These are phyloP conservation scores for Phaethornis superciliosus DNA, from an alignment of 2,113 vertebrate species.

Conservation along the genomic window DNA sequence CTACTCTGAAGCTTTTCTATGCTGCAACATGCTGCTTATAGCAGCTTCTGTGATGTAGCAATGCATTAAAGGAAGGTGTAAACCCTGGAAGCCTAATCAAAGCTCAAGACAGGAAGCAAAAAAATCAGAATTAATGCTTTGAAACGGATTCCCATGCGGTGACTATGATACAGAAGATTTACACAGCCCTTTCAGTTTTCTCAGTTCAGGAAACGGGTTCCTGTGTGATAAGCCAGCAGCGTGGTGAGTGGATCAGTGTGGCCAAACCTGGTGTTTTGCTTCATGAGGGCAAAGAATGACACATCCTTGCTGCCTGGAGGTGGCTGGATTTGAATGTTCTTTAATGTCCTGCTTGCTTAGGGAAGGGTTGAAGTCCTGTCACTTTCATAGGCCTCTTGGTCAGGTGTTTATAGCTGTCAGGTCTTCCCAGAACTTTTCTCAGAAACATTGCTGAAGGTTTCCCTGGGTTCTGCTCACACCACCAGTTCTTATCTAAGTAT, in stretches of 20 bases:
- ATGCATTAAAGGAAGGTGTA: neutral
- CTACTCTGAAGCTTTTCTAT: neutral
- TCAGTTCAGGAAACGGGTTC: neutral
- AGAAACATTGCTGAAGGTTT: neutral
- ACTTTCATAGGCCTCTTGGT: neutral
- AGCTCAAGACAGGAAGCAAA: neutral
- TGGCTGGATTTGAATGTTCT: neutral
- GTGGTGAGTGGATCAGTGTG: neutral
- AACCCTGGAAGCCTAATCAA: neutral
- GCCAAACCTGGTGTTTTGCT: neutral
- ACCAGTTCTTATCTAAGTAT: neutral
- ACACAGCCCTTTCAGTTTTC: no score
- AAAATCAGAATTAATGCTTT: neutral
- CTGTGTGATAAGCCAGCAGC: accelerated
- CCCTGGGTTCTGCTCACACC: neutral
- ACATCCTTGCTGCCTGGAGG: neutral
- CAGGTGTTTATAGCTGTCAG: neutral
- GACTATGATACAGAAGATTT: neutral
- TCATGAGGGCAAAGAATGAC: accelerated
- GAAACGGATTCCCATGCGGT: neutral
- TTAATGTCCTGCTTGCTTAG: neutral
- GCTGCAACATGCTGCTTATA: neutral
- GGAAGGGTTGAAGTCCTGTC: neutral
- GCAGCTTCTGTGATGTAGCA: neutral
- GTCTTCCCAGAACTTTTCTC: neutral